Conservation (phyloP, 2,797 vertebrate species). For the Danio tinwini region DNA sequence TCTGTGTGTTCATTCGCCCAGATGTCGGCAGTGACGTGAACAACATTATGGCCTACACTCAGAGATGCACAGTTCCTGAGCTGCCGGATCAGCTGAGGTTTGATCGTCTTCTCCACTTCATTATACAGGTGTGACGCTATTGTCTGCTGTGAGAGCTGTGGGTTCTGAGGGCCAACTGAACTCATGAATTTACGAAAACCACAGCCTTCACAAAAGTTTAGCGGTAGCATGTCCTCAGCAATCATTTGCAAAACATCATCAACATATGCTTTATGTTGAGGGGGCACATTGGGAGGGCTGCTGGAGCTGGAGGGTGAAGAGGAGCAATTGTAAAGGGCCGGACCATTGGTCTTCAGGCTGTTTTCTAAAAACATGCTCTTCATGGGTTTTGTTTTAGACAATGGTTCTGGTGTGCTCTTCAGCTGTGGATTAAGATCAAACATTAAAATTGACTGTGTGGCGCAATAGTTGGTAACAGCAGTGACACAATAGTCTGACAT, state of each 20-base stretch:
- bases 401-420: background rate
- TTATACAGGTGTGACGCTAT: conserved; percentile 77
- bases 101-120: conserved; percentile 77
- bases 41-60: conserved; percentile 51
- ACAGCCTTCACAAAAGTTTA: conserved; percentile 78
- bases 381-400: background rate
- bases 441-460: background rate
- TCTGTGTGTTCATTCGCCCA: conserved; percentile 70
- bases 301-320: conserved; percentile 20
- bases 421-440: conserved; percentile 3
- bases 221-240: conserved; percentile 81
- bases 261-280: conserved; percentile 70
- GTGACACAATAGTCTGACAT: too few relatives aligned
- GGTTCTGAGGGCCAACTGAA: conserved; percentile 70
- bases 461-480: too few relatives aligned
- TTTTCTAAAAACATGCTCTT: conserved; percentile 17
- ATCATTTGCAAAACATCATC: conserved; percentile 77
- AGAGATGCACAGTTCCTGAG: conserved; percentile 71
- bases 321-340: conserved; percentile 44
- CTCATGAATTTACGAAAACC: conserved; percentile 80
- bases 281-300: background rate
- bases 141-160: conserved; percentile 72
- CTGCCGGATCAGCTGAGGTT: conserved; percentile 78
- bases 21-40: conserved; percentile 78
- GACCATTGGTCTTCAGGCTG: conserved; percentile 44